These are phyloP conservation scores for Hemicrepidius hirtus DNA, from an alignment of 2,888 invertebrate genomes.

Conservation along the genomic window DNA sequence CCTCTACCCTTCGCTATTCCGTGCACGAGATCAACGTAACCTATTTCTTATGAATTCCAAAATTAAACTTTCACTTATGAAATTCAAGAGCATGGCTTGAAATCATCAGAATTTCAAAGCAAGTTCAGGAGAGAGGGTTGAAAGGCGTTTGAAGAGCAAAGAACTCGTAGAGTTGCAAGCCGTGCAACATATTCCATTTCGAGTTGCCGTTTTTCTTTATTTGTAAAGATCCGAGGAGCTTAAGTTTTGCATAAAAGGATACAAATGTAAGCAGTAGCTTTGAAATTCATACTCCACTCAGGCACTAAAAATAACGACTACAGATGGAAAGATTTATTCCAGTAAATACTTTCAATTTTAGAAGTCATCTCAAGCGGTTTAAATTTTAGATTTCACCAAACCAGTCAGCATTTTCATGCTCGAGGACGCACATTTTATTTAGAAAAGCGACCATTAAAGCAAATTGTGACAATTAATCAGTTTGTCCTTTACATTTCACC, in stretches of 20 bases:
- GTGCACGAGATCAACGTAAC: no score
- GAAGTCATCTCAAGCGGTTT: slow-evolving; percentile 24
- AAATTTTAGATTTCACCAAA: slow-evolving; percentile 14
- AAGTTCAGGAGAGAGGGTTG: slow-evolving; percentile 1
- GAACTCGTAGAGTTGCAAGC: slow-evolving; percentile 5
- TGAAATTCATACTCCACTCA: slow-evolving; percentile 23
- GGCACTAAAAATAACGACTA: slow-evolving; percentile 24
- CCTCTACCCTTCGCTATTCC: not conserved
- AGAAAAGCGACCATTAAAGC: slow-evolving; percentile 10
- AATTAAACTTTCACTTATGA: not conserved
- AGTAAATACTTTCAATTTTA: slow-evolving; percentile 31
- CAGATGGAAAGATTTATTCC: slow-evolving; percentile 29
- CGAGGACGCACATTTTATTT: not conserved
- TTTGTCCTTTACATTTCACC: not conserved
- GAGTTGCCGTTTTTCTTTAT: slow-evolving; percentile 19
- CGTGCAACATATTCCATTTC: slow-evolving; percentile 17
- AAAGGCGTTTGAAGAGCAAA: slow-evolving; percentile 5
- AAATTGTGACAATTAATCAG: slow-evolving; percentile 18
- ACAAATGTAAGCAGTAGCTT: slow-evolving; percentile 27
- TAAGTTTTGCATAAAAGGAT: slow-evolving; percentile 29
- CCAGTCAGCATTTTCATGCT: slow-evolving; percentile 19
- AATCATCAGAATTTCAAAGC: not conserved
- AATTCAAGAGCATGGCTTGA: not conserved
- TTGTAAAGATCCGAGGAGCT: slow-evolving; percentile 15
- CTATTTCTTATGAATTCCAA: no score